Evolutionary conservation across 2,113 vertebrate genomes (phyloP), one percentile per base, ranked within the genome.

Genomic region (Glareola pratincola): DNA sequence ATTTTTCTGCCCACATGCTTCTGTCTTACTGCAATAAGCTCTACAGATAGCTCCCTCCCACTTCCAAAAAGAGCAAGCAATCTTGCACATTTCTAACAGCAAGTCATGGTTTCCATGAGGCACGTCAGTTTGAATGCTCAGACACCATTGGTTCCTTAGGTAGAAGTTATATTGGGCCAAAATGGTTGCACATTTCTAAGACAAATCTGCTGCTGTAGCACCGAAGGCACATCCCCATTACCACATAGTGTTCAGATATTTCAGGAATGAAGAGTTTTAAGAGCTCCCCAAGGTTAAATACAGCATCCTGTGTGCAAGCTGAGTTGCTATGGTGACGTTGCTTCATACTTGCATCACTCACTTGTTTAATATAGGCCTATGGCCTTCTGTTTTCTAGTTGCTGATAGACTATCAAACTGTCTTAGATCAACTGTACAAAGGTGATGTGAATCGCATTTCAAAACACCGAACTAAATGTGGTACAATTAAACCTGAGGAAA

Each of bases 241-340:
- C 60, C 85, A 62, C 80, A 60, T 5, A 82, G 54, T 73, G 57
- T 53, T 95, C 54, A 95, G 73, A 82, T 92, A 95, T 96, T 96
- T 92, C 93, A 97, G 95, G 86, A 94, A 93, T 29, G 43, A 85
- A 95, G 76, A 45, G 59, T 95, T 97, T 88, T 92, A 91, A 96
- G 88, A 92, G 89, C 91, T 97, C 90, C 68, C 72, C 94, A 84
- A 85, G 74, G 90, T 97, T 97, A 97, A 95, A 95, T 92, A 69
- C 86, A 92, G 94, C n/a, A 96, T 97, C 85, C 30, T 74, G 11
- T 91, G 85, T 95, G 85, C 85, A 97, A 95, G 88, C 63, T 3
- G 30, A 90, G 96, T 96, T 97, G 94, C 96, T 94, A 93, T 95
- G 84, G 93, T 94, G 85, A 97, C 48, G 67, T 36, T 45, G 76